Evolutionary conservation across 64 coral and sea anemone species (phyloP).

Genomic region (Dendrophyllia cribrosa): DNA sequence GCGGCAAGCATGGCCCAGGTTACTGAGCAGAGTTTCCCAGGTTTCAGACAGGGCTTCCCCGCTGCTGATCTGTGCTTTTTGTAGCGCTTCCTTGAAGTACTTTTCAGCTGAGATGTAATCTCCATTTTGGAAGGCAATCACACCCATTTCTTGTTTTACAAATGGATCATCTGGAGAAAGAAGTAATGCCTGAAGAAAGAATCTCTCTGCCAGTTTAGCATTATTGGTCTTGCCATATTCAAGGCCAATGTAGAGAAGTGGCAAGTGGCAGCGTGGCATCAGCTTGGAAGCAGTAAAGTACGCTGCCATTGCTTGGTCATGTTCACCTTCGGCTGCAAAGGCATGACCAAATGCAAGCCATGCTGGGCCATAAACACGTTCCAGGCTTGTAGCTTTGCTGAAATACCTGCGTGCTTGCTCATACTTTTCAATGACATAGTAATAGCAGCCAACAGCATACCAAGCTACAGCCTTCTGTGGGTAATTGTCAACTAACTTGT

Average conservation of each 20-base stretch:
- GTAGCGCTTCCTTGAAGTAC: conserved; percentile 86
- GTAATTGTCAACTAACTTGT: conserved; percentile 99
- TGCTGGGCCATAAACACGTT: conserved; percentile 89
- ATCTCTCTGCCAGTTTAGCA: conserved; percentile 93
- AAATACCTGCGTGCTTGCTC: conserved; percentile 96
- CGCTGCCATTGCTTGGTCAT: conserved; percentile 99
- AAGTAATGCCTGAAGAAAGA: conserved; percentile 80
- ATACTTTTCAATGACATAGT: conserved; percentile 98
- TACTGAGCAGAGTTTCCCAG: conserved; percentile 94
- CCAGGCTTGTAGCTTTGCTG: conserved; percentile 92
- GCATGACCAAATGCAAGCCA: conserved; percentile 99
- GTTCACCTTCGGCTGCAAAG: conserved; percentile 97
- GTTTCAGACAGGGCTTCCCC: conserved; percentile 87
- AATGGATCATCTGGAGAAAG: conserved; percentile 96
- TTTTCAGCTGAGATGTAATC: conserved; percentile 87
- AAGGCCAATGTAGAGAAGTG: conserved; percentile 94
- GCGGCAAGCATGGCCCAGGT: conserved; percentile 92
- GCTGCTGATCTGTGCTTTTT: conserved; percentile 86
- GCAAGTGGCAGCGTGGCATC: conserved; percentile 93
- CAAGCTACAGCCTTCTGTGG: conserved; percentile 94
- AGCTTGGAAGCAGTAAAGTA: conserved; percentile 98
- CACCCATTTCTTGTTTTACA: conserved; percentile 97
- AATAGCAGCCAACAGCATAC: conserved; percentile 99
- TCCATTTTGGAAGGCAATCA: conserved; percentile 95
- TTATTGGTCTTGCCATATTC: conserved; percentile 99